These are phyloP conservation scores for Panzeria rudis DNA, from an alignment of 2,888 invertebrate genomes.

Conservation along the genomic window DNA sequence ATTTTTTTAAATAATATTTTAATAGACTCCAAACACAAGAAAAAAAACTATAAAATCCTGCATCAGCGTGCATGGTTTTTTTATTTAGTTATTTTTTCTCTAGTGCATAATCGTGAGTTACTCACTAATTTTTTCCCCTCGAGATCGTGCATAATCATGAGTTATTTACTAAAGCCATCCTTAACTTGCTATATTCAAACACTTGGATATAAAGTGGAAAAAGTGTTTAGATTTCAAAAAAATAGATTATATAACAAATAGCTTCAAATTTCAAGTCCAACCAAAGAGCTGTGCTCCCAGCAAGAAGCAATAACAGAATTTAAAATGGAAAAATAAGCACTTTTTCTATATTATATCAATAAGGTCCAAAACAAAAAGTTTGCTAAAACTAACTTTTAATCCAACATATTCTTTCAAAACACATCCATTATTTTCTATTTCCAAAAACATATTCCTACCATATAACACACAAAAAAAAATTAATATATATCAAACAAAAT, in stretches of 20 bases:
- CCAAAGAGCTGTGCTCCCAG: slow-evolving; percentile 49
- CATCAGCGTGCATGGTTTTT: too few species aligned
- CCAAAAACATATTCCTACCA: slow-evolving; percentile 25
- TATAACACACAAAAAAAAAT: slow-evolving; percentile 11
- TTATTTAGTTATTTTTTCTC: too few species aligned
- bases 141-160: too few species aligned
- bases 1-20: too few species aligned
- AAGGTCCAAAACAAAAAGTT: not conserved
- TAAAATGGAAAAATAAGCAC: not conserved
- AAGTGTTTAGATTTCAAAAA: not conserved
- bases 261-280: not conserved
- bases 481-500: slow-evolving; percentile 9
- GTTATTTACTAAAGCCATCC: too few species aligned
- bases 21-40: too few species aligned
- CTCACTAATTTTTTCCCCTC: too few species aligned
- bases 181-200: not conserved
- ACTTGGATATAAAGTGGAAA: not conserved
- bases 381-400: not conserved
- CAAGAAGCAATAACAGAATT: not conserved
- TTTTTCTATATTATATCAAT: not conserved
- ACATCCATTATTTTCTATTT: not conserved
- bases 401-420: not conserved
- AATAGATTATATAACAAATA: not conserved
- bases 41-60: too few species aligned
- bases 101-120: too few species aligned